These are phyloP conservation scores for Drosophila cardini DNA, from an alignment of 1,140 invertebrate genomes.

Conservation along the genomic window DNA sequence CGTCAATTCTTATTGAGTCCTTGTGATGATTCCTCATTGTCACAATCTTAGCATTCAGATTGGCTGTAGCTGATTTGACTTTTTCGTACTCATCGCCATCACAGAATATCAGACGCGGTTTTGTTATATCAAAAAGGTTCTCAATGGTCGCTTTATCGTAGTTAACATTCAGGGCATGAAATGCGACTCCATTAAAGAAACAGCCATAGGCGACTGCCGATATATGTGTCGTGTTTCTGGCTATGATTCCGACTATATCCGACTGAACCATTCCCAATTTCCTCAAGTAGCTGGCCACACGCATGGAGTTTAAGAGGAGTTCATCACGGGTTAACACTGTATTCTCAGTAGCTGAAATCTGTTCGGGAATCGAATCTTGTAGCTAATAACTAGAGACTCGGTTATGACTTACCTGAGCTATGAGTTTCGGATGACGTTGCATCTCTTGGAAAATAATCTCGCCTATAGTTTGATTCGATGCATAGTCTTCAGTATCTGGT, in stretches of 20 bases:
- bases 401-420: slow-evolving; percentile 39
- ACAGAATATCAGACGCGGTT: slow-evolving; percentile 69
- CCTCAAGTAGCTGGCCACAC: slow-evolving; percentile 57
- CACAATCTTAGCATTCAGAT: slow-evolving; percentile 46
- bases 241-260: slow-evolving; percentile 70
- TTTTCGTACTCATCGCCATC: slow-evolving; percentile 23
- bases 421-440: slow-evolving; percentile 37
- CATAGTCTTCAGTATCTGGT: slow-evolving; percentile 23
- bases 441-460: slow-evolving; percentile 50
- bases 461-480: slow-evolving; percentile 35
- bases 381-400: neutral
- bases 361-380: too few species aligned
- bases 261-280: slow-evolving; percentile 46
- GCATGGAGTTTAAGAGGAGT: slow-evolving; percentile 55
- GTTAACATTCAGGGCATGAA: slow-evolving; percentile 59
- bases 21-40: slow-evolving; percentile 60
- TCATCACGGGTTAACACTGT: slow-evolving; percentile 53
- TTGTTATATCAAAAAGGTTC: slow-evolving; percentile 59
- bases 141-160: slow-evolving; percentile 59
- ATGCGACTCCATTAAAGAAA: slow-evolving; percentile 71
- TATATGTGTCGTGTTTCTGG: slow-evolving; percentile 66
- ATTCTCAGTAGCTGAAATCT: slow-evolving; percentile 52
- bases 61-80: slow-evolving; percentile 42
- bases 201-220: slow-evolving; percentile 63
- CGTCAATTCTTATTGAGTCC: slow-evolving; percentile 46